Base-by-base conservation (phyloP, 1,140 invertebrate genomes). In the Drosophila pallidifrons region DNA sequence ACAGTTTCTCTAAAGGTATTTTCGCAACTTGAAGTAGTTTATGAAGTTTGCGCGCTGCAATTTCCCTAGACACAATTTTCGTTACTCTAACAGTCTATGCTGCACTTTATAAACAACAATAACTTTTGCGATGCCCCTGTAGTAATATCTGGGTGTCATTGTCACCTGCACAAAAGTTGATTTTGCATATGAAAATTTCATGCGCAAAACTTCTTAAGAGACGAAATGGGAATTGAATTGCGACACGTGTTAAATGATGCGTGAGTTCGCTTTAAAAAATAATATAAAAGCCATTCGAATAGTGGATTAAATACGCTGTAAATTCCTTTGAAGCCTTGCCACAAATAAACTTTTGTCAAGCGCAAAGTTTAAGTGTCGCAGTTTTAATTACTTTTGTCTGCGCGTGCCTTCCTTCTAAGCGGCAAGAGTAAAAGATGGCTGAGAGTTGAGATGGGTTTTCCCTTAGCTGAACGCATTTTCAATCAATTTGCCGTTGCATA, bases 381-480 rank as follows among this genome's bases (percentile, higher is more conserved):
- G 77, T 88, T 88, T 88, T 88, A 88, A 88, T 88, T 88, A 88
- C 83, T 88, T 88, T 88, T 89, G 83, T 88, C 85, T 88, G 75
- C 75, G 58, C 45, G 45, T 54, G 52, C 55, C 60, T 45, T 69
- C 64, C 28, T 10, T 32, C n/a, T 30, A 45, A 15, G 28, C 11
- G n/a, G 0, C 3, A 25, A 25, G 20, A 25, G 20, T 3, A 25
- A 25, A 25, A 25, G 20, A 25, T 25, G 20, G 20, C 3, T 25
- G 3, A 25, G 20, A 5, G 49, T 1, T 6, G 30, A 16, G 30
- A 15, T n/a, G n/a, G 6, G 52, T 2, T 54, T 32, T 13, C 28
- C 15, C 54, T 1, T 5, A 57, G 54, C 13, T 20, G 70, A 68
- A 74, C 69, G 87, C 85, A 83, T 89, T 88, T 83, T 88, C 85